Base-by-base conservation (phyloP, 1,140 invertebrate genomes). In the Brachionus koreanus region DNA sequence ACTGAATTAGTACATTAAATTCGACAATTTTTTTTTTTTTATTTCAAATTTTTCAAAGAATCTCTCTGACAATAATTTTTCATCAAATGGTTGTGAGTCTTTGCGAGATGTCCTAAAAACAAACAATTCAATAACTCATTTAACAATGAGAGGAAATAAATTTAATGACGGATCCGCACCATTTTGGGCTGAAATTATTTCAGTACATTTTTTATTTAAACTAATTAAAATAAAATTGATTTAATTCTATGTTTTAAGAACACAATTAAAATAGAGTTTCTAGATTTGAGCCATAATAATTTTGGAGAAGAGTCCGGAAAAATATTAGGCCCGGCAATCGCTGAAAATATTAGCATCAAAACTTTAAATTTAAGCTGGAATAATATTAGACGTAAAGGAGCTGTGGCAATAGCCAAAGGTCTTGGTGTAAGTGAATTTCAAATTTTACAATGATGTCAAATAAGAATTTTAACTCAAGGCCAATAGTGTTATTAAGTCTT, bases 361-460 rank as follows among this genome's bases (percentile, higher is more conserved):
- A 84, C 87, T 76, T 82, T 89, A 6, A 86, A 88, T 83, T 84
- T 89, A 39, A 88, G 87, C 46, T 89, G 88, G 88, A 89, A 89
- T 83, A 84, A 85, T 82, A 84, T 89, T 29, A 77, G 87, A 39
- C 83, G 86, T 61, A 87, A 86, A 83, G 88, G 87, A 16, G 87
- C 87, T 19, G 84, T 87, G 0, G 85, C 86, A 35, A 83, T 89
- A n/a, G 86, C 86, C 19, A 84, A 84, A 29, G 88, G 87, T n/a
- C 82, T 89, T 33, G 87, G 87, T 85, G 88, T 88, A 57, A 63
- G 42, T 61, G 4, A 9, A 35, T 13, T 57, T 35, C 2, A 43
- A 19, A 19, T 23, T 35, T 19, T 12, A n/a, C 9, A 19, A 35
- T 61, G 9, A 9, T 57, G 5, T 9, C 3, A 3, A 76, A 16